Conservation (phyloP, 2,797 vertebrate genomes). For the Cygnus olor region DNA sequence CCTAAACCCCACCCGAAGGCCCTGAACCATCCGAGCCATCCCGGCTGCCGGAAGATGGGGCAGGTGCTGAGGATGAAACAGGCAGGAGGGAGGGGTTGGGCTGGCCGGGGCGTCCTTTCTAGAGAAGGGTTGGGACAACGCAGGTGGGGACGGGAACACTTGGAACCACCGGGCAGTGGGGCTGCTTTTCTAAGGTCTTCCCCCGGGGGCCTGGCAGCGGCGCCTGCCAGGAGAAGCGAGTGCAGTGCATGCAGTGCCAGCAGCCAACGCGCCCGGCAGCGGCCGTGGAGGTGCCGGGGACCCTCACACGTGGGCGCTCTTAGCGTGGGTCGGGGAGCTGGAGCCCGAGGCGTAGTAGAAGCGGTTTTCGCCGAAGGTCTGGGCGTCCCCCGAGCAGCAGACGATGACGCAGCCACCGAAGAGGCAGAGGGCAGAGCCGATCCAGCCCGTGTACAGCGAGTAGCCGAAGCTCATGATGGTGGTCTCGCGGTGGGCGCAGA, state of each 20-base stretch:
- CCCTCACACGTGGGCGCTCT: slow-evolving; percentile 93
- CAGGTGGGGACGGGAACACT: slow-evolving; percentile 25
- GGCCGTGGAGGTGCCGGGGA: background rate
- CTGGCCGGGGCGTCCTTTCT: slow-evolving; percentile 61
- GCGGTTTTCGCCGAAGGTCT: slow-evolving; percentile 87
- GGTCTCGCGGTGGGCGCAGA: slow-evolving; percentile 88
- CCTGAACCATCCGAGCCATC: background rate
- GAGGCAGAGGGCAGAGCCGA: slow-evolving; percentile 88
- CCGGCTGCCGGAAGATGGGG: background rate
- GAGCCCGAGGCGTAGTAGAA: slow-evolving; percentile 93
- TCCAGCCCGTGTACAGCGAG: slow-evolving; percentile 95
- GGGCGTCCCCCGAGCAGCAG: slow-evolving; percentile 88
- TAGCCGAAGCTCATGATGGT: slow-evolving; percentile 95
- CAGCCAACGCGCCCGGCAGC: slow-evolving; percentile 49
- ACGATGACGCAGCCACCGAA: slow-evolving; percentile 88
- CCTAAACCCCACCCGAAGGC: background rate
- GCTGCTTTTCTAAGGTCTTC: slow-evolving; percentile 65
- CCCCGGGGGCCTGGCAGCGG: slow-evolving; percentile 49
- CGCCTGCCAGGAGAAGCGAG: slow-evolving; percentile 26
- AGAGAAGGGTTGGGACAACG: slow-evolving; percentile 6
- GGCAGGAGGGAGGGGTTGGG: slow-evolving; percentile 27
- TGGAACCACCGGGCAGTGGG: slow-evolving; percentile 48
- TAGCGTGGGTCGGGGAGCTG: slow-evolving; percentile 90
- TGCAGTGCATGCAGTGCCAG: slow-evolving; percentile 47
- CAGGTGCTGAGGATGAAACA: background rate